Conservation (phyloP, 2,113 vertebrate genomes). For the Phalacrocorax pelagicus region DNA sequence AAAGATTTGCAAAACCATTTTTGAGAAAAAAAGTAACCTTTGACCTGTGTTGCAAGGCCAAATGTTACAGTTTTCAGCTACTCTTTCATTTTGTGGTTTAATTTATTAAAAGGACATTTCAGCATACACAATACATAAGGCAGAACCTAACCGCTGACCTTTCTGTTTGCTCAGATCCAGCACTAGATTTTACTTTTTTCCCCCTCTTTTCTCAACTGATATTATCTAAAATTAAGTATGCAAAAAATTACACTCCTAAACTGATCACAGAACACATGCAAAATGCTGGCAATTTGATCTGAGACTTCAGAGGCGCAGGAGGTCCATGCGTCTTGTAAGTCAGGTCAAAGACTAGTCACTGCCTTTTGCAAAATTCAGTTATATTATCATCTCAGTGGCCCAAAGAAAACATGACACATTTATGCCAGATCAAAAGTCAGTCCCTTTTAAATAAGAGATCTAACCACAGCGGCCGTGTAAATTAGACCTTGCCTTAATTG, state of each 20-base stretch:
- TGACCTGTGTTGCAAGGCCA: conserved; percentile 54
- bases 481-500: neutral
- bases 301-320: conserved; percentile 3
- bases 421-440: neutral
- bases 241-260: neutral
- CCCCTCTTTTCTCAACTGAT: neutral
- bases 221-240: neutral
- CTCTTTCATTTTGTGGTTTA: conserved; percentile 16
- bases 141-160: neutral
- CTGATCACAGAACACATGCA: neutral
- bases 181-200: neutral
- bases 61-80: conserved; percentile 46
- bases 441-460: neutral
- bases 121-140: conserved; percentile 39
- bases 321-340: neutral
- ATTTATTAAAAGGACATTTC: conserved; percentile 47
- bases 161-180: conserved; percentile 12
- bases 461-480: neutral
- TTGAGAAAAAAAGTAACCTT: conserved; percentile 82
- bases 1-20: conserved; percentile 86
- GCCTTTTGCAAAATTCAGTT: neutral
- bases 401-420: neutral
- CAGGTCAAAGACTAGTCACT: neutral
- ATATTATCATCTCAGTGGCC: neutral
- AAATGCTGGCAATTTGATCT: neutral